Conservation (phyloP, 2,113 vertebrate species). For the Emydocephalus ijimae region DNA sequence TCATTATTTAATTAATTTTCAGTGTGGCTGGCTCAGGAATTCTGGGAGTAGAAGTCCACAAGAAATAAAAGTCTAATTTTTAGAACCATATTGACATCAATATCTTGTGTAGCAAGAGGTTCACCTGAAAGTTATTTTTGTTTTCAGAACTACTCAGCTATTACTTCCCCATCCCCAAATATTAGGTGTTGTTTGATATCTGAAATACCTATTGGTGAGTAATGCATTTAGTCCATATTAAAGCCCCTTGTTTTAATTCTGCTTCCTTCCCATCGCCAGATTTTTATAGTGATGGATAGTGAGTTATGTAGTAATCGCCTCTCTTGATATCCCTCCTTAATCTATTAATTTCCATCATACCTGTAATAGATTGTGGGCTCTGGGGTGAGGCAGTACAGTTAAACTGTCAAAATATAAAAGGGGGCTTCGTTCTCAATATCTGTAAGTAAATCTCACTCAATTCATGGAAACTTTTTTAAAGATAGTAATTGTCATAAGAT, state of each 20-base stretch:
- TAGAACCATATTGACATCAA: background rate
- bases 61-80: background rate
- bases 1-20: no score
- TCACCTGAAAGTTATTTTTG: background rate
- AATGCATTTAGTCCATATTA: background rate
- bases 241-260: background rate
- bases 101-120: background rate
- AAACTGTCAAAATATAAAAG: background rate
- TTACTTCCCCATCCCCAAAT: background rate
- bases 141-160: background rate
- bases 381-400: background rate
- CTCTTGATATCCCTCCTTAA: background rate
- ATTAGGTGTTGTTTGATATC: background rate
- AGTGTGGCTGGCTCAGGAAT: no score
- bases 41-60: no score
- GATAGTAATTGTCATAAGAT: background rate
- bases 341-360: background rate
- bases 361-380: background rate
- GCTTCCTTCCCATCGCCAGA: background rate
- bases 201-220: background rate
- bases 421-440: background rate
- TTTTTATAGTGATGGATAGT: background rate
- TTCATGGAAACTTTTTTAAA: background rate
- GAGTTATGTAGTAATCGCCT: background rate
- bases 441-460: background rate